These are phyloP conservation scores for Theristus sp. DNA, from an alignment of 2,888 invertebrate genomes.

Conservation along the genomic window DNA sequence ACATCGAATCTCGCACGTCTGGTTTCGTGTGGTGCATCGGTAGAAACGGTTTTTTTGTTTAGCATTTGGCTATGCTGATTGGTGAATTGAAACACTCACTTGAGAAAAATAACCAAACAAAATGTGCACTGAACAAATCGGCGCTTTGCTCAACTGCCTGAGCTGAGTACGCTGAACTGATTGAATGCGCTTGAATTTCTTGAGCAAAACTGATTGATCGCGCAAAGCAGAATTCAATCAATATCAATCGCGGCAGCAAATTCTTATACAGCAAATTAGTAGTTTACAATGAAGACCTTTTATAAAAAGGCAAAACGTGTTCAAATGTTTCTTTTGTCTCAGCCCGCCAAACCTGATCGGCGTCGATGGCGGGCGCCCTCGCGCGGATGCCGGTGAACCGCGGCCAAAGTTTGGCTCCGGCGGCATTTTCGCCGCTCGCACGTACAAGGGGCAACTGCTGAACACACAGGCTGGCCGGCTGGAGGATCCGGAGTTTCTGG, in stretches of 20 bases:
- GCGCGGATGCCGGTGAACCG: not conserved
- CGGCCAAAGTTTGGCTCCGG: not conserved
- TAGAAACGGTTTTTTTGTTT: not conserved
- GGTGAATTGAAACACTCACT: no score
- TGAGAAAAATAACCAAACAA: no score
- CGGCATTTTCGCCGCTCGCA: not conserved
- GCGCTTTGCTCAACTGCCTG: no score
- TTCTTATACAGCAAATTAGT: not conserved
- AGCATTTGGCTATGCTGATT: no score
- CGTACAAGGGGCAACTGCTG: slow-evolving; percentile 2
- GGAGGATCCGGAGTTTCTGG: slow-evolving; percentile 1
- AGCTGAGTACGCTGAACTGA: no score
- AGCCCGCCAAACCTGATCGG: not conserved
- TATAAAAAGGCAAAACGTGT: no score
- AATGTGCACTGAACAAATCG: no score
- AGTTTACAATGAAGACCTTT: no score
- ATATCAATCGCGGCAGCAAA: not conserved
- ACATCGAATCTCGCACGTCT: slow-evolving; percentile 15
- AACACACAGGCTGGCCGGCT: not conserved
- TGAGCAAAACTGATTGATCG: not conserved
- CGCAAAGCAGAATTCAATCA: no score
- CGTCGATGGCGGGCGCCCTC: not conserved
- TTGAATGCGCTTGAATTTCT: not conserved
- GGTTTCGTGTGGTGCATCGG: slow-evolving; percentile 11
- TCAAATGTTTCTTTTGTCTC: not conserved